phyloP scores from a whole-genome alignment of 2,113 vertebrate genomes.

The Deroptyus accipitrinus region DNA sequence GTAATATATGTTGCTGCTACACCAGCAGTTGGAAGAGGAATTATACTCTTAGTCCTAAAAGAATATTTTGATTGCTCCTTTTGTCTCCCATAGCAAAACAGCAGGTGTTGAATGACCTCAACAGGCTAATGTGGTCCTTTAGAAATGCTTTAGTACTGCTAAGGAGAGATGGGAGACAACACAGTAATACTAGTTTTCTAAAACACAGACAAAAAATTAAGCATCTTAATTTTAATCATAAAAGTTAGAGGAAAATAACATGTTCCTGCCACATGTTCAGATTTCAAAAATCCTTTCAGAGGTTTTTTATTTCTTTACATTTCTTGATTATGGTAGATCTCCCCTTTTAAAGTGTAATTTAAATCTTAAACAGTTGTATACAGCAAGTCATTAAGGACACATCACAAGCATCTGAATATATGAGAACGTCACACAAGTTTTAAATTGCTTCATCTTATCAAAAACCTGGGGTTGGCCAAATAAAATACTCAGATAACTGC shows the following conservation, averaged over 20 bases:
- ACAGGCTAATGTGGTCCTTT: accelerated
- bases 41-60: background rate
- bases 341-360: background rate
- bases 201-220: background rate
- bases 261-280: background rate
- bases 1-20: background rate
- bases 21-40: background rate
- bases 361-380: background rate
- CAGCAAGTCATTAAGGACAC: background rate
- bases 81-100: background rate
- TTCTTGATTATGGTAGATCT: background rate
- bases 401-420: background rate
- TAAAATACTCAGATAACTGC: background rate
- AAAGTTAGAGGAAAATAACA: background rate
- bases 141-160: background rate
- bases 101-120: background rate
- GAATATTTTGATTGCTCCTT: background rate
- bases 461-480: background rate
- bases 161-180: background rate
- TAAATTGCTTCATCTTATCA: background rate
- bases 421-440: background rate
- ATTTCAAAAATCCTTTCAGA: background rate
- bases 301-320: background rate
- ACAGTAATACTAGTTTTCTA: background rate
- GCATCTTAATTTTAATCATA: background rate